Base-by-base conservation (phyloP, 1,140 invertebrate genomes). In the Bombus polaris region DNA sequence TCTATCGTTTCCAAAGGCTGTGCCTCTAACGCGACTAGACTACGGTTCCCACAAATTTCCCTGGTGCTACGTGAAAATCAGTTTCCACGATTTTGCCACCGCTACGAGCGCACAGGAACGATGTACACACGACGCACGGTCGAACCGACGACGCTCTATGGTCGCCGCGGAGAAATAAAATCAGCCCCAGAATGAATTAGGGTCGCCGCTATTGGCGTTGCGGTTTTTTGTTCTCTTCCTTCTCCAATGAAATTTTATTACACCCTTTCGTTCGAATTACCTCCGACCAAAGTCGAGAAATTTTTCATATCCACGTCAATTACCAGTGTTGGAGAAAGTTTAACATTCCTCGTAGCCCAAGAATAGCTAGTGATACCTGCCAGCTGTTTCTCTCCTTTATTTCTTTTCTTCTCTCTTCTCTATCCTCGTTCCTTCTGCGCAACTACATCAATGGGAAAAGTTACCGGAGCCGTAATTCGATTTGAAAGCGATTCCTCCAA, bases 251-350 rank as follows among this genome's bases (percentile, higher is more conserved):
- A 80, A 65, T 59, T 81, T 70, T 15, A 66, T 68, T 42, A 57
- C 37, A 2, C 13, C 25, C 62, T 35, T 75, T 85, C 68, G 47
- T 85, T 66, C 71, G 44, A 74, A 37, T 15, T 13, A 68, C 35
- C 32, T 85, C 28, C 32, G 35, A 15, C 18, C 35, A 13, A 0
- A 15, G n/a, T 18, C 62, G 84, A 81, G 57, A 37, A 85, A 81
- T 81, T 74, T 75, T 81, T 66, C 65, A 85, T 85, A 81, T 68
- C 79, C 62, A 37, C 59, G 59, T 81, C 71, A 85, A 81, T 85
- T 81, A 85, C 44, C 59, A 62, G 32, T 32, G 53, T 12, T 47
- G 39, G 81, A 28, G 73, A 73, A 71, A 59, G 59, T 78, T 84
- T 47, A 22, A 68, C 76, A 80, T 70, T 37, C 8, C 25, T 28